These are phyloP conservation scores for Tethea ocularis DNA, from an alignment of 2,888 invertebrate species.

Conservation along the genomic window DNA sequence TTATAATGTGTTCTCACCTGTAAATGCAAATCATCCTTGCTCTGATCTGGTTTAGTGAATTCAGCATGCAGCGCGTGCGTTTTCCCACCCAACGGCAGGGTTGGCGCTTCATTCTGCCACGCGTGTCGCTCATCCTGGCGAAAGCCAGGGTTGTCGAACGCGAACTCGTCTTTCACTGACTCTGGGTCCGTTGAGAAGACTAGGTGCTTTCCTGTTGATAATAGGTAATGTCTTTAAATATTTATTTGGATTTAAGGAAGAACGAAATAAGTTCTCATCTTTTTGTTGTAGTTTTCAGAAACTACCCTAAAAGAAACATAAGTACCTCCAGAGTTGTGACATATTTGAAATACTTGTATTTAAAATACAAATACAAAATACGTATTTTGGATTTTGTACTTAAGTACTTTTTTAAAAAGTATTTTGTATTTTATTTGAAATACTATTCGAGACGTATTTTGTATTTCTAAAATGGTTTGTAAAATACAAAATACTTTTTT, in stretches of 20 bases:
- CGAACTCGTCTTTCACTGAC: conserved; percentile 89
- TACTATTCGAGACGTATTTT: too few species aligned
- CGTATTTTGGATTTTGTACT: too few species aligned
- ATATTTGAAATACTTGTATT: too few species aligned
- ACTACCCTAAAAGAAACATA: too few species aligned
- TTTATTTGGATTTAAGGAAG: background rate
- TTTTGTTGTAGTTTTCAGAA: too few species aligned
- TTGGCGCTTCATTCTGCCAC: conserved; percentile 77
- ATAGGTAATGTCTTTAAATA: background rate
- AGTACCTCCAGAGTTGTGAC: too few species aligned
- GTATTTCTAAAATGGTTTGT: too few species aligned
- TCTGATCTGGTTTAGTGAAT: conserved; percentile 73
- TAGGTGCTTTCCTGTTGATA: conserved; percentile 86
- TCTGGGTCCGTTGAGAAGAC: conserved; percentile 90
- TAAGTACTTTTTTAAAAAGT: too few species aligned
- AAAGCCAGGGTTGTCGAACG: conserved; percentile 92
- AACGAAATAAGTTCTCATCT: background rate
- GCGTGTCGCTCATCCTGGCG: conserved; percentile 76
- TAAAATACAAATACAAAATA: too few species aligned
- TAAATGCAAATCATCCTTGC: conserved; percentile 71
- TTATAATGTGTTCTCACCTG: conserved; percentile 47
- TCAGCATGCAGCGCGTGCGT: conserved; percentile 65
- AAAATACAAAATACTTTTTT: too few species aligned
- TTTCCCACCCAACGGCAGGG: conserved; percentile 70
- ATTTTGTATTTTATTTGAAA: too few species aligned